Percentiles rank a stretch among this genome's conserved stretches.
phyloP scores from a whole-genome alignment of 2,113 vertebrate species.

The Pterocles orientalis region DNA sequence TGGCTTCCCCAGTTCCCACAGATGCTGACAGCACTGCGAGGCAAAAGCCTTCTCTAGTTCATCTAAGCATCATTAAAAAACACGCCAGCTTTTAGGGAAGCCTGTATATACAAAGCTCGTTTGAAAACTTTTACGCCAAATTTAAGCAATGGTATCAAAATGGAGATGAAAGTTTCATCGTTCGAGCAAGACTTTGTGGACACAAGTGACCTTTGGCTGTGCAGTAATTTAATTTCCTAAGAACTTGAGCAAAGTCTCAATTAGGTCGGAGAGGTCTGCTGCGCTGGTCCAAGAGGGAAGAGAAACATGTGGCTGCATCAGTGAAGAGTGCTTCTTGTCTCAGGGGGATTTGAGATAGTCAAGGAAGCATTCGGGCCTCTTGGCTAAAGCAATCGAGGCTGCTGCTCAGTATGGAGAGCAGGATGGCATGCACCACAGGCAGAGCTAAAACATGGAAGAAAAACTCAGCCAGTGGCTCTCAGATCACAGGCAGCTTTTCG shows the following conservation, averaged over 20 bases:
- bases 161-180: not conserved
- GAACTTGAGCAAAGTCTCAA: not conserved
- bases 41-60: not conserved
- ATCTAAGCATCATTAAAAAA: not conserved
- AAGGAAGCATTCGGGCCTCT: not conserved
- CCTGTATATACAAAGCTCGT: not conserved
- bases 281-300: not conserved
- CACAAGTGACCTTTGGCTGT: not conserved
- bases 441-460: not conserved
- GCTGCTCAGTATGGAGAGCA: not conserved
- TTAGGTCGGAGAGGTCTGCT: not conserved
- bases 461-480: not conserved
- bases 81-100: not conserved
- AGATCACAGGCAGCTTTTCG: not conserved
- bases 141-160: not conserved
- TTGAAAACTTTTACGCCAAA: not conserved
- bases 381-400: not conserved
- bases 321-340: not conserved
- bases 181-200: not conserved
- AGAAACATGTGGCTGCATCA: not conserved
- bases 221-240: slow-evolving; percentile 26
- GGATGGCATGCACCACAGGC: not conserved
- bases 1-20: not conserved
- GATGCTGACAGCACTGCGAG: not conserved
- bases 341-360: not conserved